Evolutionary conservation across 2,797 vertebrate species (phyloP).

Genomic region (Chromobotia macracanthus): DNA sequence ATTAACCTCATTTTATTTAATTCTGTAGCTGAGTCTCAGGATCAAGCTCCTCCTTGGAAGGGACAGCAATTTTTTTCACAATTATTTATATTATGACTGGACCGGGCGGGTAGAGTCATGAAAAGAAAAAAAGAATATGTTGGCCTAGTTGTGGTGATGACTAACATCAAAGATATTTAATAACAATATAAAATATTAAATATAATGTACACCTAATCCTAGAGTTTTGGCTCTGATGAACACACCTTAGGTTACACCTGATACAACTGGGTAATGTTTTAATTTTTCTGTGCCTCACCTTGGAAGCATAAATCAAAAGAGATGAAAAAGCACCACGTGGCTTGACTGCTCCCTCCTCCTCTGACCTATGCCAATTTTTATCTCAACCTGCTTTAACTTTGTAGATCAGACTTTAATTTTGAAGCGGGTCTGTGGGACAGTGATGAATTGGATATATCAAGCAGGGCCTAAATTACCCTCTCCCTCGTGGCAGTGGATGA

Average conservation of each 20-base stretch:
- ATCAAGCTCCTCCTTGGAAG: background rate
- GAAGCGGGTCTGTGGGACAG: constrained; percentile 89
- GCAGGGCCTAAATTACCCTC: constrained; percentile 93
- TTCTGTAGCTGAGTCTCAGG: background rate
- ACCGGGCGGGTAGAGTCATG: too few relatives aligned
- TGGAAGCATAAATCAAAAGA: constrained; percentile 83
- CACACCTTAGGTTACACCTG: constrained; percentile 43
- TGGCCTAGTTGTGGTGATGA: background rate
- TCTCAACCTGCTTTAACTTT: constrained; percentile 98
- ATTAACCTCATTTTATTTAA: background rate
- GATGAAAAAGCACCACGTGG: constrained; percentile 79
- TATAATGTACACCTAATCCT: constrained; percentile 6
- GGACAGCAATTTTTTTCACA: background rate
- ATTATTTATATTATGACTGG: background rate
- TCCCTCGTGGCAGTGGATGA: constrained; percentile 85
- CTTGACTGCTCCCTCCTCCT: constrained; percentile 84
- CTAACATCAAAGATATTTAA: background rate
- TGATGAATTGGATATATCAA: constrained; percentile 99
- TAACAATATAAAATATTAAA: background rate
- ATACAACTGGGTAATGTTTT: constrained; percentile 56
- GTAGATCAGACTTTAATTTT: constrained; percentile 99
- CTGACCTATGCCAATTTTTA: constrained; percentile 97
- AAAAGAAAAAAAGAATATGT: background rate
- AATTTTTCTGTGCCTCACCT: constrained; percentile 67
- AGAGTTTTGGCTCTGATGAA: background rate